phyloP scores from a whole-genome alignment of 2,113 vertebrate genomes.

The Thunnus thynnus region DNA sequence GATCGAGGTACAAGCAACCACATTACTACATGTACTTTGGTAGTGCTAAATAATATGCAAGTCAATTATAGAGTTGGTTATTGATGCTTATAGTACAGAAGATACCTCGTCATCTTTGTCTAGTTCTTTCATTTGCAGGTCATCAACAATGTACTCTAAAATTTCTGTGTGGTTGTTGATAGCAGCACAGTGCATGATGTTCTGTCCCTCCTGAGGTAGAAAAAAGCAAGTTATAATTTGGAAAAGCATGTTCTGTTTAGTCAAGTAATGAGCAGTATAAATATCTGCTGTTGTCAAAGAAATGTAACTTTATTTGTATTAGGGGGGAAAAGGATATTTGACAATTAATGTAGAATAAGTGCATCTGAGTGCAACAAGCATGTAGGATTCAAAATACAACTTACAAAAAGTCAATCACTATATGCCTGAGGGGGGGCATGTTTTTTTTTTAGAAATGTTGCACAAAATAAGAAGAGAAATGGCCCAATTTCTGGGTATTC shows the following conservation, averaged over 20 bases:
- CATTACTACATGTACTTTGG: background rate
- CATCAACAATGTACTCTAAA: constrained; percentile 89
- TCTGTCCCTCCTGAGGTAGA: constrained; percentile 88
- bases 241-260: background rate
- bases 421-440: background rate
- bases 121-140: constrained; percentile 90
- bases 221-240: background rate
- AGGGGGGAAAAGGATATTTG: background rate
- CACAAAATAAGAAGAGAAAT: constrained; percentile 9
- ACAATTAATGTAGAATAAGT: background rate
- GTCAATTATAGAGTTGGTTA: background rate
- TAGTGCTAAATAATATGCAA: background rate
- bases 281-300: background rate
- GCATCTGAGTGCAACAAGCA: background rate
- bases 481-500: background rate
- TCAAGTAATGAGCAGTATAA: background rate
- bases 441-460: background rate
- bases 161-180: constrained; percentile 89
- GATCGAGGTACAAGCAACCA: background rate
- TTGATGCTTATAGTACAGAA: background rate
- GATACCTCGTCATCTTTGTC: constrained; percentile 88
- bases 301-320: background rate
- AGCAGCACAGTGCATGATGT: constrained; percentile 91
- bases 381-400: background rate
- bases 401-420: background rate